Conservation (phyloP, 2,888 invertebrate species). For the Alentia gelatinosa region DNA sequence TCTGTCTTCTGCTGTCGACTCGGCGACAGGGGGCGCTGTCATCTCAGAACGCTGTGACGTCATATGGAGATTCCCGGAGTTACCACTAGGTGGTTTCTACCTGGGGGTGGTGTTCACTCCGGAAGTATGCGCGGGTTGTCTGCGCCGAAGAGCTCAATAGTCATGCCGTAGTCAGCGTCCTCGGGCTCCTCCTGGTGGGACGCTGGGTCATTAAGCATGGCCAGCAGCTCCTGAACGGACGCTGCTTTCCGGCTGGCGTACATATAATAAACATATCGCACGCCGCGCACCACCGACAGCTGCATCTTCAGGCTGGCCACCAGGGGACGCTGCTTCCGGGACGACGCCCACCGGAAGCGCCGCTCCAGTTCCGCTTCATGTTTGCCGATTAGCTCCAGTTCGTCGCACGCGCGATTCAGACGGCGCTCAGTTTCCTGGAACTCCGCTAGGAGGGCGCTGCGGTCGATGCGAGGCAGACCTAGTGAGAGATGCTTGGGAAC, state of each 20-base stretch:
- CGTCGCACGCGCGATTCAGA: neutral
- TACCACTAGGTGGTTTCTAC: neutral
- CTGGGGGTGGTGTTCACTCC: neutral
- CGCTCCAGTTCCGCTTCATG: neutral
- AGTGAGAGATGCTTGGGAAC: neutral
- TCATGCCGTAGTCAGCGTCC: neutral
- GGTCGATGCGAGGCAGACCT: neutral
- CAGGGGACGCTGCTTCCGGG: neutral
- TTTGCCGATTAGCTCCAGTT: neutral
- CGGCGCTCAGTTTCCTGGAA: neutral
- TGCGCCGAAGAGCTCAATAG: neutral
- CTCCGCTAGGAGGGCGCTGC: neutral
- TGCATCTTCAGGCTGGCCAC: slow-evolving; percentile 20
- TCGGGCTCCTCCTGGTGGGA: neutral
- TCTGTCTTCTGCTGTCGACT: too few species aligned
- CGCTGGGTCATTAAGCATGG: neutral
- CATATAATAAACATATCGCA: slow-evolving; percentile 10
- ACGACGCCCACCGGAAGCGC: neutral
- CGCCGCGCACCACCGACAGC: neutral
- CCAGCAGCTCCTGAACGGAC: neutral
- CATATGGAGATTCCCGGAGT: neutral
- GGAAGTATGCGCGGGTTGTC: neutral
- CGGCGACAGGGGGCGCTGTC: too few species aligned
- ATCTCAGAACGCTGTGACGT: neutral
- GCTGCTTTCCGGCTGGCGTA: neutral